Base-by-base conservation (phyloP, 2,113 vertebrate genomes). In the Dasyornis broadbenti region DNA sequence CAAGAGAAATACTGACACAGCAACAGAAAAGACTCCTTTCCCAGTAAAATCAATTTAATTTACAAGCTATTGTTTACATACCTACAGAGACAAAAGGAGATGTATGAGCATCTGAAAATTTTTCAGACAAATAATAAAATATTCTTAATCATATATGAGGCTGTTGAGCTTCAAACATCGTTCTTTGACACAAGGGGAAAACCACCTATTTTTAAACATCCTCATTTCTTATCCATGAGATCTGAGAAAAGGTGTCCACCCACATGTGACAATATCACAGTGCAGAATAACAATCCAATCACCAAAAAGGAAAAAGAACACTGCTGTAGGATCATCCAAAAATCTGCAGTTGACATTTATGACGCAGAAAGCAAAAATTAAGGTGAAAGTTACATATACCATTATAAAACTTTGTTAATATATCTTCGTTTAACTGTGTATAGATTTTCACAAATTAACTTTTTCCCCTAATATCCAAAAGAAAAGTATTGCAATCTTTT, bases 201-300 rank as follows among this genome's bases (percentile, higher is more conserved):
- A 9, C 1, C 16, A 64, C 2, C 35, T 92, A 70, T 81, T 94
- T 94, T 94, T 92, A 84, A 78, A 82, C 0, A 3, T 40, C 40
- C 87, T 84, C 40, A 76, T 84, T 93, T 91, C 49, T 85, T 64
- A n/a, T 27, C 61, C 47, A 28, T 2, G 15, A 75, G 40, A 82
- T 84, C 73, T 71, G 65, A 87, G 44, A 79, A 89, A 82, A 89
- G 83, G 77, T 68, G 47, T 94, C 73, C 87, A 91, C 52, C 56
- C 81, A 68, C 87, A 52, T 39, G 13, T 27, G 91, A 73, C 80
- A 92, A 47, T 56, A 76, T 64, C 82, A 60, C 30, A 59, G 77
- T 0, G 0, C 24, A 84, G 30, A 80, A 64, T 82, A 95, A 86
- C 47, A 71, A 92, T n/a, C 45, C 10, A 49, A 68, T 18, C 52